Evolutionary conservation across 2,888 invertebrate species (phyloP).

Genomic region (Acronicta leporina): DNA sequence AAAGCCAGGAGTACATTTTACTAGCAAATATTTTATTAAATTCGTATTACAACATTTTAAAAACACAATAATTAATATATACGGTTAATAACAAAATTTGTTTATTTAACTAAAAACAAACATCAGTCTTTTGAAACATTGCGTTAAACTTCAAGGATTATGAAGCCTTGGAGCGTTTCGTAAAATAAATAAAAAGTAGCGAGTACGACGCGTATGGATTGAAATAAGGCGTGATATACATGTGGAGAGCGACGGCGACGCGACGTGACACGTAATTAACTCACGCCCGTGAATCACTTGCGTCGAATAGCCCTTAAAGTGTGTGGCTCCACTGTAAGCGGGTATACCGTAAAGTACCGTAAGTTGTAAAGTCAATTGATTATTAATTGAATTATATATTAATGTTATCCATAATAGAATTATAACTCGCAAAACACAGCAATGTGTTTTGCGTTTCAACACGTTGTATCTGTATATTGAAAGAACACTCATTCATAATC

Average conservation of each 20-base stretch:
- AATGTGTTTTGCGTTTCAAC: too few species aligned
- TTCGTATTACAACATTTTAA: background rate
- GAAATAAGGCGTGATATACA: constrained; percentile 50
- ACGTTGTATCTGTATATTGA: too few species aligned
- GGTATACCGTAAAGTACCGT: background rate
- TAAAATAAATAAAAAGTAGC: constrained; percentile 42
- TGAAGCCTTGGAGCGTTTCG: constrained; percentile 46
- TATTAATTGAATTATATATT: too few species aligned
- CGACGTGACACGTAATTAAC: constrained; percentile 26
- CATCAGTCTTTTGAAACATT: constrained; percentile 31
- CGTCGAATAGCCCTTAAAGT: constrained; percentile 27
- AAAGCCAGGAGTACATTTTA: too few species aligned
- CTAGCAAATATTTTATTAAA: background rate
- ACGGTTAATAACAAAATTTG: constrained; percentile 13
- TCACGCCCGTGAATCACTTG: constrained; percentile 34
- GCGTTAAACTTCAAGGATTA: constrained; percentile 37
- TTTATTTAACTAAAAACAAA: constrained; percentile 15
- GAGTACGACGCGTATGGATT: constrained; percentile 19
- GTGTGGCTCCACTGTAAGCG: constrained; percentile 19
- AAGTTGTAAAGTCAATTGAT: too few species aligned
- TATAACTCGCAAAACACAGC: too few species aligned
- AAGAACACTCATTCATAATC: too few species aligned
- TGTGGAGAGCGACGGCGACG: constrained; percentile 6
- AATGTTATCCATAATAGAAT: too few species aligned
- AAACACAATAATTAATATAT: constrained; percentile 16